phyloP scores from a whole-genome alignment of 2,113 vertebrate genomes.

The Leucosticte australis region DNA sequence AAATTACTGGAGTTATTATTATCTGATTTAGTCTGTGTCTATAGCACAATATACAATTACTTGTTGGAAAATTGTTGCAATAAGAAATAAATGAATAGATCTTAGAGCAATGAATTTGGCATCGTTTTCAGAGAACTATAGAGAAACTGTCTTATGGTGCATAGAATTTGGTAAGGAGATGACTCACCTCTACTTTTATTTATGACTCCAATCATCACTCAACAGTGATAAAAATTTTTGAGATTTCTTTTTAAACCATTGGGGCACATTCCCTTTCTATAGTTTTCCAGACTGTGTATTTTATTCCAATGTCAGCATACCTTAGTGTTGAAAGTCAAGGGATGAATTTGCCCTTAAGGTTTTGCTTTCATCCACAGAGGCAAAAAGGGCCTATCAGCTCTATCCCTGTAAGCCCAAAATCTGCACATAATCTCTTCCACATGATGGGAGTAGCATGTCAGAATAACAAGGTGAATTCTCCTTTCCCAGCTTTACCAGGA shows the following conservation, averaged over 20 bases:
- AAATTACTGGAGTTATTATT: neutral
- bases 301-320: neutral
- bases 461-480: neutral
- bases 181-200: neutral
- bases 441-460: neutral
- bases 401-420: neutral
- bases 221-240: neutral
- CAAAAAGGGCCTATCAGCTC: neutral
- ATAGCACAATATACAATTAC: neutral
- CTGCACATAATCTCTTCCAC: neutral
- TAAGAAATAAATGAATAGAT: neutral
- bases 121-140: neutral
- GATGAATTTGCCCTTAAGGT: neutral
- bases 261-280: neutral
- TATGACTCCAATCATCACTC: neutral
- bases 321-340: neutral
- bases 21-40: neutral
- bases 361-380: neutral
- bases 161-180: neutral
- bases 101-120: neutral
- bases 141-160: neutral
- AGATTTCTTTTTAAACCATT: neutral
- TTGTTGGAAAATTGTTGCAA: neutral
- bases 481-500: neutral
- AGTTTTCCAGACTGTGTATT: neutral